Conservation (phyloP, 2,888 invertebrate species). For the Ichneumoninae sp. region DNA sequence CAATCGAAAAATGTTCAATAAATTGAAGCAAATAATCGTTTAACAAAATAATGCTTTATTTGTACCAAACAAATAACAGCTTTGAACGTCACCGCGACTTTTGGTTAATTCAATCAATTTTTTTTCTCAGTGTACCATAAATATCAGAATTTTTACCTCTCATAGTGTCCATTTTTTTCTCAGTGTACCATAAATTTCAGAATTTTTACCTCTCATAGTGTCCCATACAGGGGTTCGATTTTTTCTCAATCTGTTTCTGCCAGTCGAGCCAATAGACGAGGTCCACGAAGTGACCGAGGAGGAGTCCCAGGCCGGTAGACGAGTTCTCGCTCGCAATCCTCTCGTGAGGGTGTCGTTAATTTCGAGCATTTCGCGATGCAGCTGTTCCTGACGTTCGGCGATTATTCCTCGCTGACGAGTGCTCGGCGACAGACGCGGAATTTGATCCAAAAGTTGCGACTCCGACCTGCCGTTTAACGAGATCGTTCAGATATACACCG, state of each 20-base stretch:
- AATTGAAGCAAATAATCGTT: no score
- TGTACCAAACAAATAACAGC: no score
- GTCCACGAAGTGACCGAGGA: conserved; percentile 77
- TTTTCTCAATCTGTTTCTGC: conserved; percentile 72
- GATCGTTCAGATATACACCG: neutral
- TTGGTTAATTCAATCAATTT: no score
- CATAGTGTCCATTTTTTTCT: no score
- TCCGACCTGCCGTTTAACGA: conserved; percentile 72
- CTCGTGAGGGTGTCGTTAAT: conserved; percentile 79
- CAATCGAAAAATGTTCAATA: no score
- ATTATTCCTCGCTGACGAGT: conserved; percentile 73
- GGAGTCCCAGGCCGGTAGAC: conserved; percentile 77
- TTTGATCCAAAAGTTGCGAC: conserved; percentile 70
- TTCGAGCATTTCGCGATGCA: conserved; percentile 77
- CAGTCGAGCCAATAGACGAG: conserved; percentile 75
- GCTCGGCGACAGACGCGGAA: conserved; percentile 69
- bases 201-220: conserved; percentile 72
- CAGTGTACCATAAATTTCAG: neutral
- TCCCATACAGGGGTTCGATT: conserved; percentile 74
- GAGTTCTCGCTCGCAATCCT: conserved; percentile 74
- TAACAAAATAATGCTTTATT: no score
- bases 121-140: no score
- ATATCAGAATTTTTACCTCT: no score
- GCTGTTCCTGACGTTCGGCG: conserved; percentile 76
- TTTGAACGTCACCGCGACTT: no score